Percentiles rank a stretch among this genome's conserved stretches.
Conservation (phyloP, 2,797 vertebrate species). For the Erethizon dorsatum region DNA sequence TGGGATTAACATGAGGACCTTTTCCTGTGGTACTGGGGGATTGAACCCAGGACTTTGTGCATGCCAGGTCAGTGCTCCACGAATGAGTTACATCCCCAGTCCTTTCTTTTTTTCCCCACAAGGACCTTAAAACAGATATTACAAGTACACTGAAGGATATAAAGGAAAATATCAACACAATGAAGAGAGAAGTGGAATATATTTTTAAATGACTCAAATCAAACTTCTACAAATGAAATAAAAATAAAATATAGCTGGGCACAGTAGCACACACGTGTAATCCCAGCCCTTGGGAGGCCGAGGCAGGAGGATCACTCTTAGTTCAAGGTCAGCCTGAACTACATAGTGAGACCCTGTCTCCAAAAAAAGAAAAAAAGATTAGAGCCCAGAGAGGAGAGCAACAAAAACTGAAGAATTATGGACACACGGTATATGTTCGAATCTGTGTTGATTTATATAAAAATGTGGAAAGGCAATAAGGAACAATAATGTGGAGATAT, state of each 20-base stretch:
- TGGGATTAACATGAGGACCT: neutral
- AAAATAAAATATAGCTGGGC: neutral
- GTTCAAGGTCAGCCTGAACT: neutral
- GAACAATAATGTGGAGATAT: neutral
- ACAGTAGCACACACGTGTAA: neutral
- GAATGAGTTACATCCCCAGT: neutral
- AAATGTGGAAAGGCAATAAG: neutral
- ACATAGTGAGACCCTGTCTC: neutral
- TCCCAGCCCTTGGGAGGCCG: neutral
- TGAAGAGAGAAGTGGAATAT: neutral
- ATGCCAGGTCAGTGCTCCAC: neutral
- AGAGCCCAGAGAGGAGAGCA: neutral
- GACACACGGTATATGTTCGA: neutral
- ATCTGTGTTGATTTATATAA: neutral
- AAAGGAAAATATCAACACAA: neutral
- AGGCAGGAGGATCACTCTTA: neutral
- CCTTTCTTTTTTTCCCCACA: neutral
- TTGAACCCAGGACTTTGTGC: no score
- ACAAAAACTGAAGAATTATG: neutral
- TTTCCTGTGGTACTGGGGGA: neutral
- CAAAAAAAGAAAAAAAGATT: neutral
- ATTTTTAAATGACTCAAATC: neutral
- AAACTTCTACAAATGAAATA: neutral
- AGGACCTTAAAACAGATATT: neutral
- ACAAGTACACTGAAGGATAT: neutral